Conservation (phyloP, 2,888 invertebrate species). For the Stictocephala bisonia region DNA sequence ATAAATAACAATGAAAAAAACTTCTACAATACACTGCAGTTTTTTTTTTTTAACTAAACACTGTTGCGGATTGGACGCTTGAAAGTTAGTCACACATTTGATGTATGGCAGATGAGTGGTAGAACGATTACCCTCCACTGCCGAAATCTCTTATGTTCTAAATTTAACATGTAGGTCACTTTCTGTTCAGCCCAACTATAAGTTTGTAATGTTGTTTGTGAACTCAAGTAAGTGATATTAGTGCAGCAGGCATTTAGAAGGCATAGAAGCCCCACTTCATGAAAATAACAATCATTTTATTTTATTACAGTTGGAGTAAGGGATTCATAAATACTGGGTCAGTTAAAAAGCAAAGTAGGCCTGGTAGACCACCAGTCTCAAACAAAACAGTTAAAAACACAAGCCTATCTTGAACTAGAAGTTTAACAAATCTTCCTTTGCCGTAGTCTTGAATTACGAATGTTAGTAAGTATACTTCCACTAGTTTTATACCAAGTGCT, state of each 20-base stretch:
- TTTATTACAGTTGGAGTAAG: slow-evolving; percentile 35
- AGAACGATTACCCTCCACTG: no score
- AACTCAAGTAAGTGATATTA: slow-evolving; percentile 34
- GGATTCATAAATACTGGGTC: slow-evolving; percentile 41
- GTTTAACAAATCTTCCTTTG: slow-evolving; percentile 20
- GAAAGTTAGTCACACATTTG: no score
- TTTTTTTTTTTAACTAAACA: no score
- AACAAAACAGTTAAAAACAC: slow-evolving; percentile 39
- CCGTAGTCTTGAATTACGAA: slow-evolving; percentile 30
- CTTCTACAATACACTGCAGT: no score
- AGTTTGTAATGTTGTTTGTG: slow-evolving; percentile 42
- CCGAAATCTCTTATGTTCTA: no score
- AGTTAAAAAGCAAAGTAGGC: slow-evolving; percentile 35
- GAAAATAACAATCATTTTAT: slow-evolving; percentile 36
- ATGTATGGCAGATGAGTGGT: no score
- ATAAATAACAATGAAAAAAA: no score
- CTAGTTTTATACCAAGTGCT: slow-evolving; percentile 1
- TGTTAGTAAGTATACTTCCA: slow-evolving; percentile 15
- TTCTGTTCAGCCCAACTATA: no score
- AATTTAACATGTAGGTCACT: no score
- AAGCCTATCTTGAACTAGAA: slow-evolving; percentile 30
- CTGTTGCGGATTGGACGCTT: no score
- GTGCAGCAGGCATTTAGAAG: slow-evolving; percentile 32
- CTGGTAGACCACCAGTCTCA: slow-evolving; percentile 33
- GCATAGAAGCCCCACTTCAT: slow-evolving; percentile 33